These are phyloP conservation scores for Mamestra brassicae DNA, from an alignment of 2,888 invertebrate species.

Conservation along the genomic window DNA sequence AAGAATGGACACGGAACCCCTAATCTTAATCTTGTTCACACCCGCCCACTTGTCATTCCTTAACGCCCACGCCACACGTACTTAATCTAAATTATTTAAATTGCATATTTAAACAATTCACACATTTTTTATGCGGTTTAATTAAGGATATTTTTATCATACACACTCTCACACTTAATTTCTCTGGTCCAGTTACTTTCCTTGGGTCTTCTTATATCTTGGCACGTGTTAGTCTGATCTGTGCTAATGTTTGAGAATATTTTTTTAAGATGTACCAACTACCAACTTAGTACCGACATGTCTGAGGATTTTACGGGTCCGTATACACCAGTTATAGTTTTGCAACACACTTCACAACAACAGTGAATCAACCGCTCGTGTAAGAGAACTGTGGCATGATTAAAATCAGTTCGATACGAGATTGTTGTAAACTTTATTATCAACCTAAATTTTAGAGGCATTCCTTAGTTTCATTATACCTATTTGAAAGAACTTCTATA, in stretches of 20 bases:
- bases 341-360: neutral
- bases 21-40: conserved; percentile 40
- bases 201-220: neutral
- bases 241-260: too few species aligned
- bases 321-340: neutral
- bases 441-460: too few species aligned
- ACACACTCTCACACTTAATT: conserved; percentile 16
- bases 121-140: conserved; percentile 34
- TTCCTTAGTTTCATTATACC: too few species aligned
- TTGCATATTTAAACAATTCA: conserved; percentile 52
- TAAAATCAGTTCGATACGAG: too few species aligned
- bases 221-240: neutral
- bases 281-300: neutral
- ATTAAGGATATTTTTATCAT: conserved; percentile 29
- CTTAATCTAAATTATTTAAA: conserved; percentile 59
- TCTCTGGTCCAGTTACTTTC: neutral
- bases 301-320: too few species aligned
- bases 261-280: too few species aligned
- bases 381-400: too few species aligned
- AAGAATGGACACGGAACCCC: conserved; percentile 44
- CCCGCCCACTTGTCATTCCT: conserved; percentile 56
- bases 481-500: too few species aligned
- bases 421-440: too few species aligned
- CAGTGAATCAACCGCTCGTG: too few species aligned
- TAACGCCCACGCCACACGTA: conserved; percentile 58